Conservation (phyloP, 2,888 invertebrate species). For the Sarcophaga caerulescens region DNA sequence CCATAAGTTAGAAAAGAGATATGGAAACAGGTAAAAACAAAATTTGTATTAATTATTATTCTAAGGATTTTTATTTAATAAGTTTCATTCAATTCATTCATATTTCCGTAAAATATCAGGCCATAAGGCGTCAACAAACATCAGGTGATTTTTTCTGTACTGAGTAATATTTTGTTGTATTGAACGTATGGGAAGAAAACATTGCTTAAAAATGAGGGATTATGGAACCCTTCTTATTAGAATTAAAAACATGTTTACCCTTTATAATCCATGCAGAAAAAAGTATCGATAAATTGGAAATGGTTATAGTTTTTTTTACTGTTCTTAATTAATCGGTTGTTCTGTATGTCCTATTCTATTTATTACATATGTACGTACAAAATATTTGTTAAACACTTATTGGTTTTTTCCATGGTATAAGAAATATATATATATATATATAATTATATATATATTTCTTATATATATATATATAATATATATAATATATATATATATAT, state of each 20-base stretch:
- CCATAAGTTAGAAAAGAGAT: conserved; percentile 8
- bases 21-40: conserved; percentile 53
- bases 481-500: too few relatives aligned
- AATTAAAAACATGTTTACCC: not conserved
- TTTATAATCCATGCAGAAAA: not conserved
- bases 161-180: conserved; percentile 14
- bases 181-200: not conserved
- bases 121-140: conserved; percentile 68
- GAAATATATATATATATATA: too few relatives aligned
- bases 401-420: too few relatives aligned
- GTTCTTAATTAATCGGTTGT: not conserved
- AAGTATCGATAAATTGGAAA: not conserved
- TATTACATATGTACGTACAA: too few relatives aligned
- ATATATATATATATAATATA: too few relatives aligned
- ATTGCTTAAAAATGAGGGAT: conserved; percentile 23
- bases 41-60: conserved; percentile 7
- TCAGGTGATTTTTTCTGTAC: conserved; percentile 65
- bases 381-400: too few relatives aligned
- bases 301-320: not conserved
- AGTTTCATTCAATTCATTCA: conserved; percentile 10
- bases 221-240: conserved; percentile 54
- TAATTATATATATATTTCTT: too few relatives aligned
- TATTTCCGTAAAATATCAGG: conserved; percentile 47
- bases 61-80: not conserved
- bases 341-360: not conserved